Base-by-base conservation (phyloP, 1,140 invertebrate genomes). In the Drosophila watanabei region DNA sequence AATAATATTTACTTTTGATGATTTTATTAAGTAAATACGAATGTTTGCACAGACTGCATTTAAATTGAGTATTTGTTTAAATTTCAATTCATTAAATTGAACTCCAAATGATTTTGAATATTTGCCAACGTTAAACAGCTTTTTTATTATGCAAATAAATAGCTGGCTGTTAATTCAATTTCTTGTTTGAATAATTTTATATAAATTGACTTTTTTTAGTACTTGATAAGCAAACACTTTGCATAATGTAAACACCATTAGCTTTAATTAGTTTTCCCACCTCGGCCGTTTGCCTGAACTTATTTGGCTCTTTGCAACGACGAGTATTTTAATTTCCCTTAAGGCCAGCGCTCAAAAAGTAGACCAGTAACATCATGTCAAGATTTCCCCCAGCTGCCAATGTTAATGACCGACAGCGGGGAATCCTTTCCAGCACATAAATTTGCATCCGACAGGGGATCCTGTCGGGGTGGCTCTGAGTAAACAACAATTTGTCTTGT, bases 401-500 rank as follows among this genome's bases (percentile, higher is more conserved):
- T 77, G 49, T 58, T 51, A 71, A 54, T 46, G 76, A 52, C 35
- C 46, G 37, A 52, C 66, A 35, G 11, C 35, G 49, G 48, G 20
- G 49, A 57, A 78, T 78, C 64, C 56, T 69, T 78, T 69, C 32
- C 45, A 45, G 30, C 30, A 72, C 45, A 89, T 85, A 89, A 85
- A 88, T 88, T 88, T 89, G 85, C 75, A 89, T 89, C 81, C 65
- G 73, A 49, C 24, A 71, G 61, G 71, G 77, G 43, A 24, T 41
- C 52, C 79, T 61, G 83, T 28, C 69, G 39, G 45, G 70, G 48
- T 24, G 24, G 24, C 24, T 6, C 64, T 79, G 75, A 79, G 41
- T 60, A 89, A 89, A 88, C 78, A 79, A 88, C 58, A 81, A 85
- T 89, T 78, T 88, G 81, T 89, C 85, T 88, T 89, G 73, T 89